Base-by-base conservation (phyloP, 2,797 vertebrate genomes). In the Lagocephalus sceleratus region DNA sequence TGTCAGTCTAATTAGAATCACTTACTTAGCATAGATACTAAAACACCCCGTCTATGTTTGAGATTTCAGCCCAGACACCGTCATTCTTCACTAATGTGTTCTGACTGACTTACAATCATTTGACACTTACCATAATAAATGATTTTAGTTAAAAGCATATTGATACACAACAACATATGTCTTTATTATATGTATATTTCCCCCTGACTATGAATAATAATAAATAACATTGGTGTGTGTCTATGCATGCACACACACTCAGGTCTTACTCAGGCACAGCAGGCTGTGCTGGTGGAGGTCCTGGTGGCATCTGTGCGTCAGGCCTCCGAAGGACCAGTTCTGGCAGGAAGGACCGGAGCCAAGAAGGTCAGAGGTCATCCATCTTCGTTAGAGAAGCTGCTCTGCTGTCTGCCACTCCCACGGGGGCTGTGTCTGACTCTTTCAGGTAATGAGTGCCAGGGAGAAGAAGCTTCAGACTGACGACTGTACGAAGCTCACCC, bases 381-480 rank as follows among this genome's bases (percentile, higher is more conserved):
- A 5, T 44, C 6, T 10, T 1, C 6, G 3, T 14, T 50, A 19
- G 17, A 20, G 19, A 25, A 19, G 3, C 25, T 3, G 10, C 10
- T 57, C 22, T 38, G 44, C 23, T 46, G 9, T 14, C 12, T 7
- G 14, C 5, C 14, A 20, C 11, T 20, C 32, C 12, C 32, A 35
- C 32, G 14, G 14, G 32, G 10, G 26, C 16, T 40, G 21, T 35
- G 17, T 54, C 8, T 49, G 21, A 2, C 11, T 48, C n/a, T 60
- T 54, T 9, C 57, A 97, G 95, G 80, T 93, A 21, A 68, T 92
- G 63, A 90, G 84, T 46, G 73, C 83, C 58, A 93, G 87, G 81
- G 95, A 97, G 57, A 95, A 90, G 85, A 96, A 91, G 68, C 51
- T 77, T 47, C 94, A 93, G 74, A 58, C 64, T 14, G 94, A 96